phyloP scores from a whole-genome alignment of 2,113 vertebrate genomes.

The Motacilla tschutschensis region DNA sequence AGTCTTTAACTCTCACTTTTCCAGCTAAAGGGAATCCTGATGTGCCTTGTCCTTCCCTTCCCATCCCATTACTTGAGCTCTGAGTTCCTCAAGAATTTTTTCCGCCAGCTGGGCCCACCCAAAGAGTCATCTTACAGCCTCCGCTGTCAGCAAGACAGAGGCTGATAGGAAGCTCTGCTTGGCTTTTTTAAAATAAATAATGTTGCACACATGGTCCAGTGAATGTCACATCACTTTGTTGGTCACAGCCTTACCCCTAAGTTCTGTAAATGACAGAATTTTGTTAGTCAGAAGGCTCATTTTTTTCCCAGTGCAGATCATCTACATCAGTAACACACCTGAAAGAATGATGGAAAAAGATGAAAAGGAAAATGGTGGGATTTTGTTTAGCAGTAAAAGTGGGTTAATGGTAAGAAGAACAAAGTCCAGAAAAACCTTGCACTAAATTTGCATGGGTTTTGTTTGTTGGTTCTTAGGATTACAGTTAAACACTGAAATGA shows the following conservation, averaged over 20 bases:
- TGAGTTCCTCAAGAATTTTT: neutral
- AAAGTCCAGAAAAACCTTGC: neutral
- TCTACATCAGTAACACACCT: neutral
- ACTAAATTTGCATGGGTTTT: neutral
- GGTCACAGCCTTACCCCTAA: accelerated
- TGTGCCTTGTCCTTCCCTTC: neutral
- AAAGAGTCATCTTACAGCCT: neutral
- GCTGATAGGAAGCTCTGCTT: neutral
- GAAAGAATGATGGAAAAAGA: neutral
- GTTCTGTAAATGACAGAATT: neutral
- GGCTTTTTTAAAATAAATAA: neutral
- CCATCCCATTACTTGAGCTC: neutral
- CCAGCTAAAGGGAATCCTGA: neutral
- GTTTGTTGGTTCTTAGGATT: neutral
- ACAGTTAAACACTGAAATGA: neutral
- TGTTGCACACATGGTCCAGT: accelerated
- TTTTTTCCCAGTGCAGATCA: neutral
- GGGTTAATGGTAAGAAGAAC: neutral
- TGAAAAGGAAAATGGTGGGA: neutral
- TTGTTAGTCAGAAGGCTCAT: neutral
- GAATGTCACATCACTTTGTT: neutral
- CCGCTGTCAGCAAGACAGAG: neutral
- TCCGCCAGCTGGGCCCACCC: neutral
- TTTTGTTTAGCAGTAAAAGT: neutral
- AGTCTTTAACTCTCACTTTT: neutral